Evolutionary conservation across 1,140 invertebrate species (phyloP).

Genomic region (Aphelenchoides fujianensis): DNA sequence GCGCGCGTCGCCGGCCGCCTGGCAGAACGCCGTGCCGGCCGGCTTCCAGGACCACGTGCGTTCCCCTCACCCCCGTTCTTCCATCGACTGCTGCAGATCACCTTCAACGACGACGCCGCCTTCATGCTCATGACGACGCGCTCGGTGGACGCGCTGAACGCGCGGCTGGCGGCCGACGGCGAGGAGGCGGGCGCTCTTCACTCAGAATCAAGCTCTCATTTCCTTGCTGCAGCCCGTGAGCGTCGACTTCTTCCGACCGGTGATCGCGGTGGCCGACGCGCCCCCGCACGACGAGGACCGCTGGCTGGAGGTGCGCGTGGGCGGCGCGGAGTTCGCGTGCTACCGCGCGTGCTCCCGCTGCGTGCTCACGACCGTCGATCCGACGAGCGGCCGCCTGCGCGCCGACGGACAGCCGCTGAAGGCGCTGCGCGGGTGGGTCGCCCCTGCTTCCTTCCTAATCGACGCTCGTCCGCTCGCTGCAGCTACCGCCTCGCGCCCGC

Average conservation of each 20-base stretch:
- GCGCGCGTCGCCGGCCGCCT: not conserved
- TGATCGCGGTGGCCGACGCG: constrained; percentile 71
- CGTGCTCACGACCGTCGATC: constrained; percentile 47
- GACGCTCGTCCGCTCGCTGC: not conserved
- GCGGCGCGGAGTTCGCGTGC: constrained; percentile 48
- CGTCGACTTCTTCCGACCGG: constrained; percentile 69
- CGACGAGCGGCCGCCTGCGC: constrained; percentile 25
- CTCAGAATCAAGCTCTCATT: not conserved
- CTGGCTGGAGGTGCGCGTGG: constrained; percentile 48
- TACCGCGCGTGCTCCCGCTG: constrained; percentile 48
- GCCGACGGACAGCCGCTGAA: constrained; percentile 46
- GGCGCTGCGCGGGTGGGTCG: constrained; percentile 32
- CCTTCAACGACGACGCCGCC: constrained; percentile 68
- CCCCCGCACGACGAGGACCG: constrained; percentile 68
- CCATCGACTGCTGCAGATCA: constrained; percentile 64
- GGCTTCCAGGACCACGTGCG: constrained; percentile 40
- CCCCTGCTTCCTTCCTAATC: not conserved
- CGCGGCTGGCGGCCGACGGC: constrained; percentile 62
- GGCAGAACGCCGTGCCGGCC: constrained; percentile 37
- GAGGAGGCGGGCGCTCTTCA: constrained; percentile 18
- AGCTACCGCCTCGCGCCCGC: constrained; percentile 45
- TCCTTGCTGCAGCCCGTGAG: constrained; percentile 63
- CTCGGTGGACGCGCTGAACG: constrained; percentile 70
- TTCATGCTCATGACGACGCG: constrained; percentile 69
- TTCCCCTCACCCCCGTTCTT: not conserved